Base-by-base conservation (phyloP, 2,888 invertebrate genomes). In the Germaria angustata region DNA sequence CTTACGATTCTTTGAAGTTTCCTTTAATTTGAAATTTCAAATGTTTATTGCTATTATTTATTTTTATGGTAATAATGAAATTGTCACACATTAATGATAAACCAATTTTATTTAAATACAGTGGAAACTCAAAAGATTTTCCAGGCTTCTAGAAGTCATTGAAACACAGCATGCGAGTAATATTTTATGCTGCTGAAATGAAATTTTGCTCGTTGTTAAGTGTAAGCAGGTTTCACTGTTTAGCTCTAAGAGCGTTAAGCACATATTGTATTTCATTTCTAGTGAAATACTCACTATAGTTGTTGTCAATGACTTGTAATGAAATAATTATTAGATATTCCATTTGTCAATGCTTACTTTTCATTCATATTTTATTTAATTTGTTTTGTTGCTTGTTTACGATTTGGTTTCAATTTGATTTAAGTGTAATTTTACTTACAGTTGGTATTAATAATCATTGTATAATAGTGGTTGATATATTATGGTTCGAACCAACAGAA, bases 291-390 rank as follows among this genome's bases (percentile, higher is more conserved):
- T 57, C 22, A 24, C 15, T 53, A 39, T 15, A 46, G 11, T 69
- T 55, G 44, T 20, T 63, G 73, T 57, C 59, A 63, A 49, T 75
- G 28, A 66, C 65, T 66, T 71, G 32, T 66, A 76, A 71, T 76
- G 65, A 66, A 71, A 76, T 76, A 81, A 81, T 81, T 81, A 65
- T 34, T 59, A 59, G 76, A 61, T 51, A 65, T 66, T 71, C 59
- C 59, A 71, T 39, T 69, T 20, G 11, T 13, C 46, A n/a, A 13
- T 17, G 1, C n/a, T n/a, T n/a, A n/a, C n/a, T 15, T 46, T 69
- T 46, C n/a, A 39, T 71, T 55, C 17, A 66, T 41, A 22, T 11
- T n/a, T 41, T 41, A 5, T n/a, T 28, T 41, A n/a, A 22, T 15
- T 41, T 63, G 34, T 57, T 46, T 15, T 9, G 3, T 41, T 13